Base-by-base conservation (phyloP, 2,888 invertebrate genomes). In the Prostheceraeus crozeri region DNA sequence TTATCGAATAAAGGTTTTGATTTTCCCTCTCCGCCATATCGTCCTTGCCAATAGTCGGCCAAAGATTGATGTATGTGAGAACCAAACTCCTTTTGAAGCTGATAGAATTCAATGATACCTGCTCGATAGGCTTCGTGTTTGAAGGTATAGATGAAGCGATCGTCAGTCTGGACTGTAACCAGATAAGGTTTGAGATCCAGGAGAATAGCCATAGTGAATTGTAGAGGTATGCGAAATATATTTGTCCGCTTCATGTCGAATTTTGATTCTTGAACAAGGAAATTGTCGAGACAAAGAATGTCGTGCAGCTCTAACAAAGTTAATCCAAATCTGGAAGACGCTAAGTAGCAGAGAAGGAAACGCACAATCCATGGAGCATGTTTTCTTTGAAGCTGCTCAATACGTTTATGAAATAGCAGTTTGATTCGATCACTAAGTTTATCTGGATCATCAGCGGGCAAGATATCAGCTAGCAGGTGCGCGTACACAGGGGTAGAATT, bases 61-160 rank as follows among this genome's bases (percentile, higher is more conserved):
- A 59, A 23, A 30, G 28, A 23, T 59, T 58, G 59, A 33, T 59
- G 21, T 23, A 59, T 31, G 6, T n/a, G 14, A 14, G 16, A 11
- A 14, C 59, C 59, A 23, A 27, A 57, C 25, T 58, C 59, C 21
- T 58, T 59, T 19, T 11, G 19, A 4, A 58, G n/a, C 6, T 58
- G 57, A 25, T 59, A 58, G 30, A 60, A 58, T 11, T 58, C 59
- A 33, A 35, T 58, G 23, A 58, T 59, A n/a, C 33, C 27, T 4
- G 16, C 11, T n/a, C 16, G n/a, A 2, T 31, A 59, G 2, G 19
- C 30, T n/a, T 27, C 33, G 35, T 58, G 59, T 10, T 19, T 16
- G 16, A 57, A 61, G 2, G 58, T 27, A 14, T 33, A 33, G n/a
- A 58, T 21, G n/a, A 58, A 11, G n/a, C 59, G 59, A 16, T 58